These are phyloP conservation scores for Catharus bicknelli DNA, from an alignment of 2,113 vertebrate genomes.

Conservation along the genomic window DNA sequence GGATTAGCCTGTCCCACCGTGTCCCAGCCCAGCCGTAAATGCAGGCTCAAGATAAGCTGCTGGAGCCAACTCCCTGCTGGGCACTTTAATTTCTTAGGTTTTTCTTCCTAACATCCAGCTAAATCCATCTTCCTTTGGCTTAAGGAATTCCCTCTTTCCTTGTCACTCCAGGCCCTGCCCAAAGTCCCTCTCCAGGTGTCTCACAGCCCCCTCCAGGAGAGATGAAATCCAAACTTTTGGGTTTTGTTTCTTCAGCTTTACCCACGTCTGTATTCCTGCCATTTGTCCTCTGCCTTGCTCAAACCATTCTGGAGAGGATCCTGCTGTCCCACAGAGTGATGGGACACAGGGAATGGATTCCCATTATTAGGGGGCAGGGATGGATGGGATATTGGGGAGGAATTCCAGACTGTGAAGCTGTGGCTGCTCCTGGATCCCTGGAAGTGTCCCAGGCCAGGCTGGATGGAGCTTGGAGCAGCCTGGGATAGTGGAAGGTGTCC, in stretches of 20 bases:
- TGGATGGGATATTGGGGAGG: neutral
- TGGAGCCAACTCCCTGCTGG: neutral
- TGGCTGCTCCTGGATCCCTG: neutral
- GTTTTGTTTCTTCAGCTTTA: neutral
- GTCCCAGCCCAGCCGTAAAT: neutral
- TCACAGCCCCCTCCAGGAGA: neutral
- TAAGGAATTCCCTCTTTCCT: neutral
- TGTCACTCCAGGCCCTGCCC: neutral
- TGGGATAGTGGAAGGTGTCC: accelerated
- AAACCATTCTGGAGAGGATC: neutral
- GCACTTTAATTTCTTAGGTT: neutral
- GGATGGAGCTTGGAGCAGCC: neutral
- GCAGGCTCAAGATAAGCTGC: neutral
- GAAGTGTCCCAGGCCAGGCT: accelerated
- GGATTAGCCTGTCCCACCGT: neutral
- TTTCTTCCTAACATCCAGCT: neutral
- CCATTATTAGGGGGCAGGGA: accelerated
- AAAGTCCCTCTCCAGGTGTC: neutral
- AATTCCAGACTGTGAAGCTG: accelerated
- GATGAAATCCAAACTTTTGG: neutral
- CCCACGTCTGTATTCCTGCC: accelerated
- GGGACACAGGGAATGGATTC: neutral
- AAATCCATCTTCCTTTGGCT: neutral
- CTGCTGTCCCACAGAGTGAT: neutral
- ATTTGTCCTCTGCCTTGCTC: neutral